These are phyloP conservation scores for Sebastes variabilis DNA, from an alignment of 2,797 vertebrate genomes.

Conservation along the genomic window DNA sequence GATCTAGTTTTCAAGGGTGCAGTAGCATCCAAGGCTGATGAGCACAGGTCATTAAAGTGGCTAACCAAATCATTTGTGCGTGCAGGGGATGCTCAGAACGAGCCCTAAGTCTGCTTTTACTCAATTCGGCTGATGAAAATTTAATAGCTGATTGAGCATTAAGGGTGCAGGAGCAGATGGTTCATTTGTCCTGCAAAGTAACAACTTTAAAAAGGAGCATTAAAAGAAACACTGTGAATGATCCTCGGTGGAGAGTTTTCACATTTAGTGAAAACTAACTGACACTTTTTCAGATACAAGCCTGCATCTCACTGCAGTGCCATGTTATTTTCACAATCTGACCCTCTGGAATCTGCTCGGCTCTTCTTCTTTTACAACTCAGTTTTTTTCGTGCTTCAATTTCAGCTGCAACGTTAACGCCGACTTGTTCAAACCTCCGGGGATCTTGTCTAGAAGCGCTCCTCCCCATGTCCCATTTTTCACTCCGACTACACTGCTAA, in stretches of 20 bases:
- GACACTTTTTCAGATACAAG: background rate
- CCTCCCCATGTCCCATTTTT: constrained; percentile 45
- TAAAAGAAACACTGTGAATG: background rate
- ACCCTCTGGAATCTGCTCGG: background rate
- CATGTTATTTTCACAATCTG: background rate
- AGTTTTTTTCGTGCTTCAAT: background rate
- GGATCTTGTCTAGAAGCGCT: constrained; percentile 38
- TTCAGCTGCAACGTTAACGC: constrained; percentile 21
- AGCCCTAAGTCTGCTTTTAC: constrained; percentile 30
- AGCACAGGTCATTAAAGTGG: constrained; percentile 45
- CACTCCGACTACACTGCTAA: constrained; percentile 17
- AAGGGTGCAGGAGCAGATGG: constrained; percentile 33
- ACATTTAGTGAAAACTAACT: constrained; percentile 8
- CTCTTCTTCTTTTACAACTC: constrained; percentile 3
- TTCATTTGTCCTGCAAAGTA: constrained; percentile 34
- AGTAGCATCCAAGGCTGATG: constrained; percentile 34
- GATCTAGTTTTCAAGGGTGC: constrained; percentile 37
- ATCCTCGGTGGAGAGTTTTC: background rate
- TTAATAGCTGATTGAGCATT: constrained; percentile 40
- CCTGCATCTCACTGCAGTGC: background rate
- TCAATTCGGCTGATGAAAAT: constrained; percentile 49
- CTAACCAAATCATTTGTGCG: constrained; percentile 38
- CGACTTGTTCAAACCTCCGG: constrained; percentile 33
- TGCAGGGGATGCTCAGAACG: constrained; percentile 8
- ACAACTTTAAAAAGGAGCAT: constrained; percentile 40